phyloP scores from a whole-genome alignment of 2,113 vertebrate genomes.

The Pogona vitticeps region DNA sequence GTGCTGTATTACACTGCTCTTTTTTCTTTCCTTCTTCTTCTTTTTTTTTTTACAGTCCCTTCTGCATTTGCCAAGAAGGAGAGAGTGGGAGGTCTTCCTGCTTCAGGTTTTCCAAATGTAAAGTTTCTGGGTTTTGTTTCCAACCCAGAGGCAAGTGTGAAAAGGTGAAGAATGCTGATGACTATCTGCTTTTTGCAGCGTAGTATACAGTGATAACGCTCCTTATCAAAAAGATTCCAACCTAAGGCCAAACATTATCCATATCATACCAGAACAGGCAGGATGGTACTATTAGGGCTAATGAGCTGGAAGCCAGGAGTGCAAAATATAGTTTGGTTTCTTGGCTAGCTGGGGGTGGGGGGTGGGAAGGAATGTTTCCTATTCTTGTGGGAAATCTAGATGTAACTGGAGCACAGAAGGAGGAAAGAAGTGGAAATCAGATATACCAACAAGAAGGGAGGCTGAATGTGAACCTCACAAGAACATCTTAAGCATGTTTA shows the following conservation, averaged over 20 bases:
- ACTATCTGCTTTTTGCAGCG: constrained; percentile 56
- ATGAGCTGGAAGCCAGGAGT: constrained; percentile 41
- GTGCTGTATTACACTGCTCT: constrained; percentile 55
- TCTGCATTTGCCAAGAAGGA: constrained; percentile 42
- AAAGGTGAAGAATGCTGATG: constrained; percentile 65
- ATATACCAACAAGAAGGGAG: no score
- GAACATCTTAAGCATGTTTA: constrained; percentile 9
- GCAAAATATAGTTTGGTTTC: constrained; percentile 43
- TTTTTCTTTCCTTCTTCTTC: constrained; percentile 26
- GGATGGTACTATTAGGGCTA: constrained; percentile 59
- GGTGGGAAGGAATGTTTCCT: not conserved
- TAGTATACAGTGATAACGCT: constrained; percentile 59
- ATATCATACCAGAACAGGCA: constrained; percentile 74
- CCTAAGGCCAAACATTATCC: constrained; percentile 69
- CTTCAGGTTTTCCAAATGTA: constrained; percentile 64
- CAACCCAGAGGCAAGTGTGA: constrained; percentile 60
- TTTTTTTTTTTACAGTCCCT: not conserved
- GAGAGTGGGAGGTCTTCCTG: constrained; percentile 47
- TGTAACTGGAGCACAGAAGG: not conserved
- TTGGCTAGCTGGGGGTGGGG: not conserved
- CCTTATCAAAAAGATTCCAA: constrained; percentile 76
- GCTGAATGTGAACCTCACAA: no score
- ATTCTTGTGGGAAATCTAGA: not conserved
- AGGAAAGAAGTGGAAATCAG: no score
- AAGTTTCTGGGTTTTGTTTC: constrained; percentile 68